Conservation (phyloP, 2,113 vertebrate genomes). For the Python bivittatus region DNA sequence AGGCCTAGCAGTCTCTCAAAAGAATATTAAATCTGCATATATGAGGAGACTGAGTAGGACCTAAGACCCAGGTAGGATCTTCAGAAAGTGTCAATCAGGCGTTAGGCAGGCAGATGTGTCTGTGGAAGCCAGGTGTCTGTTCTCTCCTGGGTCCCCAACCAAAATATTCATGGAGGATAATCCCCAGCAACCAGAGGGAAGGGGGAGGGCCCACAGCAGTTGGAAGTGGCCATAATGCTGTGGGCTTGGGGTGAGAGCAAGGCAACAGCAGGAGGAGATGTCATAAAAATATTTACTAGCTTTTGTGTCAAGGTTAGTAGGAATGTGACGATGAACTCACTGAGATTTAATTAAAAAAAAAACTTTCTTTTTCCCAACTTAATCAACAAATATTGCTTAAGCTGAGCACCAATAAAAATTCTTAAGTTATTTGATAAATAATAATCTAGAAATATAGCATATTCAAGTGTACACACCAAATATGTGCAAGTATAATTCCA, state of each 20-base stretch:
- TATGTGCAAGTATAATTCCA: not conserved
- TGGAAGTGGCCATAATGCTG: not conserved
- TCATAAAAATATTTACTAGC: not conserved
- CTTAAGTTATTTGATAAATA: conserved; percentile 34
- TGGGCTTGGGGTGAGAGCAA: not conserved
- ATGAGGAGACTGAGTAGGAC: not conserved
- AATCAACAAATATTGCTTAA: not conserved
- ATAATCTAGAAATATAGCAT: not conserved
- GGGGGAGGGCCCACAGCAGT: not conserved
- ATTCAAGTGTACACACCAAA: not conserved
- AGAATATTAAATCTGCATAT: not conserved
- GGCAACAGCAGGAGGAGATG: not conserved
- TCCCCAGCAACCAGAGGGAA: not conserved
- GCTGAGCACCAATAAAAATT: conserved; percentile 5
- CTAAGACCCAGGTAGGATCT: not conserved
- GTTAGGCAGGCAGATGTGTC: not conserved
- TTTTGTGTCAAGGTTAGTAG: not conserved
- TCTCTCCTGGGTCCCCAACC: not conserved
- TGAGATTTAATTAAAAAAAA: not conserved
- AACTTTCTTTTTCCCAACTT: not conserved
- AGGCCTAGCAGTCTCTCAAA: not conserved
- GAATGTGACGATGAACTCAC: not conserved
- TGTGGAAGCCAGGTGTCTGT: not conserved
- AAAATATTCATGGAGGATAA: not conserved
- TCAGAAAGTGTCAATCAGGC: not conserved